Conservation (phyloP, 2,888 invertebrate species). For the Thereva nobilitata region DNA sequence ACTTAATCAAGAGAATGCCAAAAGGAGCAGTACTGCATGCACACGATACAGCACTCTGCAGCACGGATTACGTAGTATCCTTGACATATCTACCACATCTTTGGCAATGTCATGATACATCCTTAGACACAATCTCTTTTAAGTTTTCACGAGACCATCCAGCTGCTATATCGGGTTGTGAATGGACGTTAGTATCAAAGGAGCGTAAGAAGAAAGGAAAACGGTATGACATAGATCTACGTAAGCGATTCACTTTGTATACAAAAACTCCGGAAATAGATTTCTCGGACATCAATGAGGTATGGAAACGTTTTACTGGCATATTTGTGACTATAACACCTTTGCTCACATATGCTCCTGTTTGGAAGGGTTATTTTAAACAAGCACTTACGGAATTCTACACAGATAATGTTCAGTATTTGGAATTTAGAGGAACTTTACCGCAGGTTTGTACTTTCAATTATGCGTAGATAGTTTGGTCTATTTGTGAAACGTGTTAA, state of each 20-base stretch:
- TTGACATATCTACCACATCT: conserved; percentile 67
- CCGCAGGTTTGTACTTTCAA: conserved; percentile 54
- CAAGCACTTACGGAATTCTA: conserved; percentile 66
- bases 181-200: conserved; percentile 61
- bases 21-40: conserved; percentile 75
- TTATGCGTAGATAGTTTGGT: neutral
- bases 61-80: conserved; percentile 66
- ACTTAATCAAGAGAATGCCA: conserved; percentile 70
- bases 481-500: too few species aligned
- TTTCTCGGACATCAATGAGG: conserved; percentile 62
- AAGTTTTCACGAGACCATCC: conserved; percentile 48
- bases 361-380: conserved; percentile 69
- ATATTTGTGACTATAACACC: conserved; percentile 63
- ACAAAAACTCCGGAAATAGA: conserved; percentile 59
- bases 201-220: conserved; percentile 55
- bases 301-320: conserved; percentile 64
- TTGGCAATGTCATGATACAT: conserved; percentile 57
- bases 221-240: conserved; percentile 61
- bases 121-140: conserved; percentile 51
- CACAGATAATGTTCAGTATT: conserved; percentile 70
- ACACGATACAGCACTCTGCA: conserved; percentile 69
- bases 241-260: conserved; percentile 63
- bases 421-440: conserved; percentile 70
- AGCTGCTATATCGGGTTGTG: conserved; percentile 43
- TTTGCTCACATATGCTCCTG: conserved; percentile 65